Conservation (phyloP, 2,113 vertebrate species). For the Fulmarus glacialis region DNA sequence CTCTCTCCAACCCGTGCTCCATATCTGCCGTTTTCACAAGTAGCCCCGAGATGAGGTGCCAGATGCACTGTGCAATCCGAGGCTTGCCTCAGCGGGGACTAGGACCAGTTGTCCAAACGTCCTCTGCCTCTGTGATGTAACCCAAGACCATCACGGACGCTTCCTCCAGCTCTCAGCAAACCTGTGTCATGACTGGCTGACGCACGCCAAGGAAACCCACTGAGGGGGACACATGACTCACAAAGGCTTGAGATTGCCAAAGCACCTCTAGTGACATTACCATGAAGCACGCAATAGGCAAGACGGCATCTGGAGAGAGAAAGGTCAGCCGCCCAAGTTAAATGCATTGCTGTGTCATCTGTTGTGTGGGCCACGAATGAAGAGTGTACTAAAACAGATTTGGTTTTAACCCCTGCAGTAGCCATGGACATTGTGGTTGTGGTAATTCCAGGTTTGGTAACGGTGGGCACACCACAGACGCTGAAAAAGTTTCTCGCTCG, state of each 20-base stretch:
- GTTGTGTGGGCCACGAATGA: background rate
- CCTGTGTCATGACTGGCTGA: background rate
- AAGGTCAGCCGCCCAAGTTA: background rate
- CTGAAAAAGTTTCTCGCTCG: background rate
- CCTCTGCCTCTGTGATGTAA: conserved; percentile 5
- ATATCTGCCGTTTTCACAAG: background rate
- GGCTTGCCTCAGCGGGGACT: background rate
- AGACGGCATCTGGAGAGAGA: background rate
- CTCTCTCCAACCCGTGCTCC: background rate
- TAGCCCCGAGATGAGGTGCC: background rate
- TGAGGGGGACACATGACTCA: background rate
- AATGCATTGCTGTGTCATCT: background rate
- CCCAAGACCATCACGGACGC: background rate
- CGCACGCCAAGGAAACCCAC: background rate
- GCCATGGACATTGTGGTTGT: background rate
- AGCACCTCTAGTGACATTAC: background rate
- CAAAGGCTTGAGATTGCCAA: background rate
- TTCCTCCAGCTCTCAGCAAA: background rate
- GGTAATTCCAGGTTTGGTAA: background rate
- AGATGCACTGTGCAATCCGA: background rate
- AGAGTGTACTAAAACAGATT: accelerated
- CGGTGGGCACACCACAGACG: background rate
- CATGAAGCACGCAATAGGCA: background rate
- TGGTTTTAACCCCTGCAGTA: accelerated
- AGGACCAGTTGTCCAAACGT: background rate